Evolutionary conservation across 2,888 invertebrate genomes (phyloP), one percentile per base, ranked within the genome.

Genomic region (Macrophya alboannulata): DNA sequence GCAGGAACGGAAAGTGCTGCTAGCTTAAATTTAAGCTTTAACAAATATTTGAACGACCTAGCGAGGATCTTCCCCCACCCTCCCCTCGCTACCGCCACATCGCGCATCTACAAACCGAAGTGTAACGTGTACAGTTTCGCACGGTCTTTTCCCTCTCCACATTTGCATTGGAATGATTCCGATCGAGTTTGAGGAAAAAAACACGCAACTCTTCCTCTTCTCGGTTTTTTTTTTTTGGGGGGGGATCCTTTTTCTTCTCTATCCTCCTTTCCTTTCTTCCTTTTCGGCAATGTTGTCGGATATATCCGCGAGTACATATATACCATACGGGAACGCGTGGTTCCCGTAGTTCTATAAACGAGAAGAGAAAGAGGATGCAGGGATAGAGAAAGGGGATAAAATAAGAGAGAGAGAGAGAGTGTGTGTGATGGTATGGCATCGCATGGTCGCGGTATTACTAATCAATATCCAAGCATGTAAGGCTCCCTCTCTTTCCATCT

Each of bases 381-480:
- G 37, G 37, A 55, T 17, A 51, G 71, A 83, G 48, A 31, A 45
- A 31, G 68, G n/a, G 68, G 37, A 31, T 17, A 31, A 45, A 21
- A 17, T 25, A 3, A 25, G 31, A 31, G 8, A 45, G 25, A 31
- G 82, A 45, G 21, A 40, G 59, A 40, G 79, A 17, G 62, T 37
- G n/a, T 9, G 83, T n/a, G 68, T 48, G 45, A 68, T 48, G 31
- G 83, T 21, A 71, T 65, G 83, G 83, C 45, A 83, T 83, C 65
- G 68, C 83, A 83, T 83, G 83, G 83, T 83, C 83, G 83, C 51
- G 72, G 55, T 84, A 85, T 85, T 85, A 84, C 85, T 85, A 85
- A 85, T 85, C 85, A 84, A 85, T 85, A 85, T 85, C 85, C 83
- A 83, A 84, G 84, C 84, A 83, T 71, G 84, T 74, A 84, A 84